phyloP scores from a whole-genome alignment of 1,140 invertebrate species.

The Chlorops oryzae region DNA sequence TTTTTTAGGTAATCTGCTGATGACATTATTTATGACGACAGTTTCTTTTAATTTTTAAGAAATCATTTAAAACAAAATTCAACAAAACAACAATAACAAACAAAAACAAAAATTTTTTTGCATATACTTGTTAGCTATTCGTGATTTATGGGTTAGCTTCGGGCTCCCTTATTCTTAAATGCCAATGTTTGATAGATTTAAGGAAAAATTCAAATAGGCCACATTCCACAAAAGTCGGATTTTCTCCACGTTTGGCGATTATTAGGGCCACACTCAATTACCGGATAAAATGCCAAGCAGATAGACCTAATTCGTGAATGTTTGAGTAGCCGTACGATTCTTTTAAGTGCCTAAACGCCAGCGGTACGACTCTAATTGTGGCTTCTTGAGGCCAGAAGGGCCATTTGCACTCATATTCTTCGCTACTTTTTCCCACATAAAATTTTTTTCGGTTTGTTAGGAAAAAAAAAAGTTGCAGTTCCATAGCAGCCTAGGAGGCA shows the following conservation, averaged over 20 bases:
- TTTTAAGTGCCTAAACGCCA: too few relatives aligned
- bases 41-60: slow-evolving; percentile 35
- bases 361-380: background rate
- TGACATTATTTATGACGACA: slow-evolving; percentile 43
- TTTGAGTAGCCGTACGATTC: too few relatives aligned
- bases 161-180: too few relatives aligned
- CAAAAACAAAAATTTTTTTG: too few relatives aligned
- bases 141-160: too few relatives aligned
- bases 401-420: background rate
- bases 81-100: background rate
- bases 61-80: background rate
- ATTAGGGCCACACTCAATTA: slow-evolving; percentile 11
- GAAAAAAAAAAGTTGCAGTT: background rate
- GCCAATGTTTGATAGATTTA: too few relatives aligned
- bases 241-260: background rate
- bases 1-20: too few relatives aligned
- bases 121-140: too few relatives aligned
- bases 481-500: too few relatives aligned
- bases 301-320: background rate
- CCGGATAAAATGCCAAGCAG: background rate
- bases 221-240: background rate
- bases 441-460: slow-evolving; percentile 13
- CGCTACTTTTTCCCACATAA: slow-evolving; percentile 12
- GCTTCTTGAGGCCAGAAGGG: background rate
- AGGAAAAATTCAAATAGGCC: too few relatives aligned